Evolutionary conservation across 1,140 invertebrate species (phyloP).

Genomic region (Gryllus bimaculatus): DNA sequence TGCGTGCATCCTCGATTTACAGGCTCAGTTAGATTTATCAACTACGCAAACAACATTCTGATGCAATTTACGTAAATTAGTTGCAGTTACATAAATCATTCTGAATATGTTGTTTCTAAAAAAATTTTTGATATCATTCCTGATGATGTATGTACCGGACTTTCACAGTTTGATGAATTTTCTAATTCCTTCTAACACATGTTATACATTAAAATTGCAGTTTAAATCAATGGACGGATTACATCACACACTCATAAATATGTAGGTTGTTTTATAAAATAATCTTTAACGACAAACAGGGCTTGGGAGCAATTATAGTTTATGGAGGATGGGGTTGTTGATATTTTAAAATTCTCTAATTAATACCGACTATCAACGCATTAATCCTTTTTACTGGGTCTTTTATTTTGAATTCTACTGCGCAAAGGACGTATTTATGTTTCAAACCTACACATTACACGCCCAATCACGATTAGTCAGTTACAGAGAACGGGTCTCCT

Average conservation of each 20-base stretch:
- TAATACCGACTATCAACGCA: neutral
- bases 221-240: neutral
- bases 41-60: neutral
- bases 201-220: neutral
- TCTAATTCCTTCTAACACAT: neutral
- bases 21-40: neutral
- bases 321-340: neutral
- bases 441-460: too few relatives aligned
- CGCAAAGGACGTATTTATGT: too few relatives aligned
- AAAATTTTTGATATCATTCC: neutral
- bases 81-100: neutral
- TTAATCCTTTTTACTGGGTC: neutral
- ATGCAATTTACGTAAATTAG: neutral
- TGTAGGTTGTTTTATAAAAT: neutral
- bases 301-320: neutral
- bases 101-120: neutral
- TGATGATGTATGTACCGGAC: neutral
- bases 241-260: neutral
- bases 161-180: neutral
- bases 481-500: too few relatives aligned
- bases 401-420: too few relatives aligned
- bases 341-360: neutral
- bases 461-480: too few relatives aligned
- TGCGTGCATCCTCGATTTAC: neutral
- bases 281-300: neutral